Base-by-base conservation (phyloP, 2,797 vertebrate species). In the Eptatretus atami region DNA sequence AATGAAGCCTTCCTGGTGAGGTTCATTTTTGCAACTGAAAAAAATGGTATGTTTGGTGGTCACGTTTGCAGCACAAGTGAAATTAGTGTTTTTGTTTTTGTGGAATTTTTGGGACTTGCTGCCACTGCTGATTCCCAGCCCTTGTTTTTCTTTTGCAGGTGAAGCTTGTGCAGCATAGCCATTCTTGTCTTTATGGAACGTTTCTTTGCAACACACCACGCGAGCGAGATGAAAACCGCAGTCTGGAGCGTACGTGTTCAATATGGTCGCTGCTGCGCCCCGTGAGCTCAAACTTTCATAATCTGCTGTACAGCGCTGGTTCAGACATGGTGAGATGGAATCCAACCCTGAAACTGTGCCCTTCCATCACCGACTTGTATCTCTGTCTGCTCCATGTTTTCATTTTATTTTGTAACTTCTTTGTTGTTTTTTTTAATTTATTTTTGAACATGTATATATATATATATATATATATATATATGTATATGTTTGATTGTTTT, bases 151-250 rank as follows among this genome's bases (percentile, higher is more conserved):
- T 64, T 64, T 5, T 68, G 24, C 71, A 98, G 88, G 88, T 95
- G 69, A 98, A 98, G 72, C 76, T 98, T 75, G 88, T 93, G 70
- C 90, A 98, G 76, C 90, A 98, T 72, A 84, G 83, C 66, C 95
- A 98, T 74, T 95, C 90, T 67, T 94, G 87, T 75, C 79, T 95
- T 69, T 98, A 90, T 68, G 90, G 90, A 69, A 98, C 88, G 73
- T 98, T 98, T 79, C 80, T 95, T 76, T 92, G 88, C 72, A 95
- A 98, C 80, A 92, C 84, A 1, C 83, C 82, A 63, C 93, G 90
- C 70, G 88, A 98, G 74, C 75, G 90, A 66, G 83, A 85, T 66
- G 90, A 95, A 66, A 77, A 82, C 14, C 86, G 82, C 63, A 81
- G 84, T 67, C 86, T 84, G 75, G 88, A 93, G 72, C 78, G 85